These are phyloP conservation scores for Ovis canadensis DNA, from an alignment of 2,113 vertebrate species.

Conservation along the genomic window DNA sequence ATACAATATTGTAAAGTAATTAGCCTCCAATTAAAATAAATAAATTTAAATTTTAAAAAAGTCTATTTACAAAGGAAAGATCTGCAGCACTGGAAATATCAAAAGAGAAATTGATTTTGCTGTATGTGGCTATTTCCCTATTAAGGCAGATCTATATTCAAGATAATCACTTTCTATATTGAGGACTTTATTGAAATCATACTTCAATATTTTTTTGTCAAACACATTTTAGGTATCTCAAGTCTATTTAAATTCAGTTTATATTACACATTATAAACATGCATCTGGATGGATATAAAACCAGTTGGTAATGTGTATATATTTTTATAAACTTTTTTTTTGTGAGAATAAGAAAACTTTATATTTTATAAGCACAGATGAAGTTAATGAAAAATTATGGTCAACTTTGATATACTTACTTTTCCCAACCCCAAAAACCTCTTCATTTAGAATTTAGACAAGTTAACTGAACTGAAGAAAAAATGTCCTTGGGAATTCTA, in stretches of 20 bases:
- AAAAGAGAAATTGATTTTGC: background rate
- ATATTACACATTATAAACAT: background rate
- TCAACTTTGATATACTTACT: background rate
- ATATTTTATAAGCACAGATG: background rate
- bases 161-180: background rate
- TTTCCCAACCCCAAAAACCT: background rate
- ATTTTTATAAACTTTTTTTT: background rate
- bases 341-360: background rate
- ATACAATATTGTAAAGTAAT: too few species aligned
- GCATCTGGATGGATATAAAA: background rate
- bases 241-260: background rate
- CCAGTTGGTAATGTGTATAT: background rate
- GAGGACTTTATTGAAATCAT: background rate
- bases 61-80: background rate
- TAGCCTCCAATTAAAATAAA: too few species aligned
- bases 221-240: background rate
- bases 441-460: background rate
- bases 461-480: background rate
- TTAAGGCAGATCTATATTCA: background rate
- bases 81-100: background rate
- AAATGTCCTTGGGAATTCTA: background rate
- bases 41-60: background rate
- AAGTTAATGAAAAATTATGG: slow-evolving; percentile 16
- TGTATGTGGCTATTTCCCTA: background rate
- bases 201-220: background rate